Evolutionary conservation across 1,140 invertebrate species (phyloP).

Genomic region (Pseudoatta argentina): DNA sequence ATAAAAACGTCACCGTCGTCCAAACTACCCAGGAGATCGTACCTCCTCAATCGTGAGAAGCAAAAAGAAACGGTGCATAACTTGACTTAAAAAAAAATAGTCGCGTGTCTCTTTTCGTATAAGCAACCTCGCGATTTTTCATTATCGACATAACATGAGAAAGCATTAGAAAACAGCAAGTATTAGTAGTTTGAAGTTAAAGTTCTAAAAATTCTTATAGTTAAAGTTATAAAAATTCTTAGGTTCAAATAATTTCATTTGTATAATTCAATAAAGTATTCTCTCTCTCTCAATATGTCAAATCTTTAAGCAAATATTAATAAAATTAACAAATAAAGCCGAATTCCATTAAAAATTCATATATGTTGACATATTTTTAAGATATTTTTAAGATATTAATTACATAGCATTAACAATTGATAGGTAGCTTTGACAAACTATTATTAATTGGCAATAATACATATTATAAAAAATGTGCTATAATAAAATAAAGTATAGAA

Average conservation of each 20-base stretch:
- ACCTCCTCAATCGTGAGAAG: slow-evolving; percentile 58
- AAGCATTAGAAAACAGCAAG: not conserved
- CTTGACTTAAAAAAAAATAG: slow-evolving; percentile 31
- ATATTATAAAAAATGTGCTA: not conserved
- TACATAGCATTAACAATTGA: not conserved
- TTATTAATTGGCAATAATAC: not conserved
- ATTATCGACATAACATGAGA: slow-evolving; percentile 30
- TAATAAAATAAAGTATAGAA: not conserved
- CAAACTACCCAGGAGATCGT: slow-evolving; percentile 57
- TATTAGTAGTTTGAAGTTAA: slow-evolving; percentile 11
- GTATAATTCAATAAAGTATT: not conserved
- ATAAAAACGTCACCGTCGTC: slow-evolving; percentile 61
- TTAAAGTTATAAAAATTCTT: not conserved
- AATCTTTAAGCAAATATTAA: not conserved
- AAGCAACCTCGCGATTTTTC: slow-evolving; percentile 34
- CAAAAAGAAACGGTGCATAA: slow-evolving; percentile 58
- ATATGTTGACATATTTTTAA: too few species aligned
- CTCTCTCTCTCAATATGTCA: not conserved
- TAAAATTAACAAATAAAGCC: not conserved
- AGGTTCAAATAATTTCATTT: not conserved
- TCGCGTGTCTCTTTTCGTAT: slow-evolving; percentile 28
- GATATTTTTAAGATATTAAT: not conserved
- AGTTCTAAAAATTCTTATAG: not conserved
- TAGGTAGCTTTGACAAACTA: not conserved
- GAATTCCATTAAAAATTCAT: not conserved